These are phyloP conservation scores for Myotis pilosus DNA, from an alignment of 2,797 vertebrate genomes.

Conservation along the genomic window DNA sequence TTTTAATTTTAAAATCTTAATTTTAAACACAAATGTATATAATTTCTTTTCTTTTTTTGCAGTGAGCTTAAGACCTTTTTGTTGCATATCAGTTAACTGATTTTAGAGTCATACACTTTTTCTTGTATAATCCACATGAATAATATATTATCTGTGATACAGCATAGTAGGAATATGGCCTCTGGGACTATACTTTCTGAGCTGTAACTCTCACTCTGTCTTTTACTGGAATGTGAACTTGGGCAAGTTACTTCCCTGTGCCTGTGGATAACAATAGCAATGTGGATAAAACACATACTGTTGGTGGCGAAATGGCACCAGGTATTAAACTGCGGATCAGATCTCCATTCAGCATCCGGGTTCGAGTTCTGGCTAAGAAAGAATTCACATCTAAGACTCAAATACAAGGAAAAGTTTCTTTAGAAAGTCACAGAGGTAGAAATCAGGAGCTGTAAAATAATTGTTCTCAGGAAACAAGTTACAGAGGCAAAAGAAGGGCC, in stretches of 20 bases:
- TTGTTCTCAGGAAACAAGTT: not conserved
- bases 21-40: conserved; percentile 6
- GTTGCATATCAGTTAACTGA: not conserved
- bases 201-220: not conserved
- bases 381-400: too few relatives aligned
- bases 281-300: not conserved
- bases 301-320: not conserved
- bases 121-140: not conserved
- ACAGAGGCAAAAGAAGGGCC: not conserved
- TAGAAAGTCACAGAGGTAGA: not conserved
- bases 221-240: not conserved
- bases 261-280: not conserved
- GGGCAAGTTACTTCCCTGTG: not conserved
- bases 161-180: not conserved
- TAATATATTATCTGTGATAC: not conserved
- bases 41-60: not conserved
- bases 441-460: not conserved
- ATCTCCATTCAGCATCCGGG: not conserved
- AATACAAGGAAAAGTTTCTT: too few relatives aligned
- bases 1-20: not conserved
- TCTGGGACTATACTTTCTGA: not conserved
- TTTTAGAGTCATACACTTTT: not conserved
- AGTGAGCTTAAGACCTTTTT: not conserved
- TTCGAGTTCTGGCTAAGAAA: too few relatives aligned
- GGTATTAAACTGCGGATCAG: not conserved